Base-by-base conservation (phyloP, 1,140 invertebrate species). In the Orius laevigatus region DNA sequence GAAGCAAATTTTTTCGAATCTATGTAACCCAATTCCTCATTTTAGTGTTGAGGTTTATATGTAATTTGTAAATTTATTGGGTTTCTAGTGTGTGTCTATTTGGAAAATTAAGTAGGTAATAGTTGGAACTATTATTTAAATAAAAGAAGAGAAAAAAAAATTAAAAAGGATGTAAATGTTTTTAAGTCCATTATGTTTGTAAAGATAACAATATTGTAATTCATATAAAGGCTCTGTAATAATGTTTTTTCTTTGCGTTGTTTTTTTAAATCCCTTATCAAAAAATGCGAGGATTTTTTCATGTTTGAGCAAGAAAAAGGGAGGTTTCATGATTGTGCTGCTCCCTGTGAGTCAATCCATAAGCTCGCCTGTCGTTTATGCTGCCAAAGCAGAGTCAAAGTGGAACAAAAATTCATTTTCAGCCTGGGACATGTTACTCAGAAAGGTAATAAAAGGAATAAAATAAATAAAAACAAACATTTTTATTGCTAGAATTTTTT, bases 111-210 rank as follows among this genome's bases (percentile, higher is more conserved):
- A 25, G 25, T 25, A 25, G 25, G 25, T 25, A 25, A 25, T 48
- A 39, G 19, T 48, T 48, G 46, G 36, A 39, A 48, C 15, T 48
- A 48, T 32, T 11, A 20, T 46, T 19, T 34, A 39, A 48, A 39
- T 16, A 33, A 48, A 38, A 48, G 46, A 14, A 47, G 16, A 20
- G n/a, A 48, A 34, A 48, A 38, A 32, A 34, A 48, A 38, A 32
- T 38, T 48, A 6, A 20, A 34, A 38, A 48, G 16, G 36, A 32
- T 48, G 46, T 48, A 48, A 48, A 48, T 48, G 46, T 48, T 48
- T 48, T 40, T 25, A 48, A 48, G 46, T 48, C 46, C 46, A 48
- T 48, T 48, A 48, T 38, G 46, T 48, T 48, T 48, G 46, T 48
- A 48, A 48, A 48, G 25, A 25, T 25, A 25, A 48, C 39, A 48